A percentile compares a stretch with the other conserved stretches of the same genome.
Evolutionary conservation across 2,797 vertebrate species (phyloP).

Genomic region (Sternarchorhynchus goeldii): DNA sequence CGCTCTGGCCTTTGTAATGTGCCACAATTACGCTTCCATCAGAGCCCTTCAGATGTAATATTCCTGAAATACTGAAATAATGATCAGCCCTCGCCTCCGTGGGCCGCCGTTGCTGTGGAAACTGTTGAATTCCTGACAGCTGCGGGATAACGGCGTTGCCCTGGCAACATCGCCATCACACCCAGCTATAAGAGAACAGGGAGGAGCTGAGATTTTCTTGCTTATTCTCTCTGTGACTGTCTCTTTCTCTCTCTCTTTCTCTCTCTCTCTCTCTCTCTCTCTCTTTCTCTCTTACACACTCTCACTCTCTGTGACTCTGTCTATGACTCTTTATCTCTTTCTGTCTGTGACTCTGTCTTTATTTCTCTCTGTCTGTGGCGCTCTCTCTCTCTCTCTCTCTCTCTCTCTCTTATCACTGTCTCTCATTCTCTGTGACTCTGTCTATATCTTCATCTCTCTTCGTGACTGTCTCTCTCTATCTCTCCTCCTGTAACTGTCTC

Average conservation of each 20-base stretch:
- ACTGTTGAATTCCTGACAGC: constrained; percentile 77
- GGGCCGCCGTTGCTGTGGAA: constrained; percentile 77
- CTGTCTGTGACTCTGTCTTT: constrained; percentile 15
- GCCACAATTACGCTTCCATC: constrained; percentile 67
- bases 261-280: neutral
- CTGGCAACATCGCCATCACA: constrained; percentile 68
- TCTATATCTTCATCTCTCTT: neutral
- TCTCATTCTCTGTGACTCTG: neutral
- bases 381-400: constrained; percentile 10
- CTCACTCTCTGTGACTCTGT: neutral
- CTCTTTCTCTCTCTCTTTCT: neutral
- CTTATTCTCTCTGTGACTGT: neutral
- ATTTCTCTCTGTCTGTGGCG: neutral
- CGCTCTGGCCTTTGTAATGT: constrained; percentile 58
- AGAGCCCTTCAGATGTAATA: constrained; percentile 66
- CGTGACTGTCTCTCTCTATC: neutral
- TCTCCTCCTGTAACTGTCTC: constrained; percentile 15
- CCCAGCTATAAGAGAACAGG: constrained; percentile 53
- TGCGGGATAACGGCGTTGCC: constrained; percentile 69
- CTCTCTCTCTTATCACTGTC: constrained; percentile 2
- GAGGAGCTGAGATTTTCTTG: neutral
- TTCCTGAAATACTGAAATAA: constrained; percentile 73
- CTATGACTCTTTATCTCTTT: neutral
- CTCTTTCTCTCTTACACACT: constrained; percentile 14
- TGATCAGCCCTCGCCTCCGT: constrained; percentile 67